A percentile compares a stretch with the other conserved stretches of the same genome.
Conservation (phyloP, 1,140 invertebrate species). For the Leptinotarsa undecemlineata region DNA sequence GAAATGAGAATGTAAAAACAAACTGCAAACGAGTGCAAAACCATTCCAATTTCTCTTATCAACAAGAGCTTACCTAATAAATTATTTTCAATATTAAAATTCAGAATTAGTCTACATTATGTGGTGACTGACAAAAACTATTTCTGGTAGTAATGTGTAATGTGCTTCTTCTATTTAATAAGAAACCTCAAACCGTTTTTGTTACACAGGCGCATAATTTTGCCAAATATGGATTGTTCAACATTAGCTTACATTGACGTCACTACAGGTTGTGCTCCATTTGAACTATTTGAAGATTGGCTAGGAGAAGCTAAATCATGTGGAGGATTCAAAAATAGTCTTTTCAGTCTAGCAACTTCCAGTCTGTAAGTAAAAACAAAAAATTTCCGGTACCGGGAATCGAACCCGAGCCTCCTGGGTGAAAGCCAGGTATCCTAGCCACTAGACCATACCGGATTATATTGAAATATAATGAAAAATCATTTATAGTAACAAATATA, state of each 20-base stretch:
- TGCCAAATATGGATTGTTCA: constrained; percentile 1
- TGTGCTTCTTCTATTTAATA: not conserved
- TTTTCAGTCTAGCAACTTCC: constrained; percentile 10
- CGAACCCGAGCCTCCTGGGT: constrained; percentile 49
- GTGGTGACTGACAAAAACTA: no score
- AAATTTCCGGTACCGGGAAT: constrained; percentile 46
- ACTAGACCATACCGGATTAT: constrained; percentile 46
- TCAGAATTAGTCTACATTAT: no score
- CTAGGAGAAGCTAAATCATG: constrained; percentile 7
- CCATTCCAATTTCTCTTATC: not conserved
- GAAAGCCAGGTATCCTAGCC: constrained; percentile 49
- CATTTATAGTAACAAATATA: no score
- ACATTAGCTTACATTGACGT: constrained; percentile 10
- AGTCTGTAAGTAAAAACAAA: constrained; percentile 31
- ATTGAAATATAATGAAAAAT: no score
- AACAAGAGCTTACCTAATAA: not conserved
- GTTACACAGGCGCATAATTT: not conserved
- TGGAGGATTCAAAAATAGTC: not conserved
- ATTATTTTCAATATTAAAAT: no score
- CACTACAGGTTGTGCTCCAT: not conserved
- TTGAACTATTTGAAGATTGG: constrained; percentile 9
- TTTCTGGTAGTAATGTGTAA: no score
- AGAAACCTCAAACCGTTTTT: not conserved
- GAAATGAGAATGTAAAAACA: not conserved
- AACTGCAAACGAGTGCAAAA: not conserved